phyloP scores from a whole-genome alignment of 2,113 vertebrate genomes.

The Alexandromys fortis region DNA sequence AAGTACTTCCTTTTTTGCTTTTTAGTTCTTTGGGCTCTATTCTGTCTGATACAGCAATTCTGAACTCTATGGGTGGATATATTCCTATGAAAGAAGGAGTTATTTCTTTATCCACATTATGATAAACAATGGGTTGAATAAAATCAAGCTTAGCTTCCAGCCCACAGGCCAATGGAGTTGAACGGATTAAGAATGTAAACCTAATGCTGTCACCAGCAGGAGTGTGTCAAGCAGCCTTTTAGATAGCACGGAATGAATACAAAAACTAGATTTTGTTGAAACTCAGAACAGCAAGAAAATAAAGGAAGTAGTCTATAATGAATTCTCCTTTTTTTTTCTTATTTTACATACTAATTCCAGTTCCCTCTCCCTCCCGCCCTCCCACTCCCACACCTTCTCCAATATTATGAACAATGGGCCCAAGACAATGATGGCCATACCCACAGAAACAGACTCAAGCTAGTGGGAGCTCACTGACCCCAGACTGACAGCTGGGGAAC shows the following conservation, averaged over 20 bases:
- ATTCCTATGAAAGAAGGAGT: neutral
- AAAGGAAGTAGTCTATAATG: neutral
- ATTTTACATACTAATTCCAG: too few relatives aligned
- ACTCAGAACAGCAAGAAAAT: constrained; percentile 12
- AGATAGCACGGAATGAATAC: neutral
- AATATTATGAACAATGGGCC: too few relatives aligned
- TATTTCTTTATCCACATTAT: neutral
- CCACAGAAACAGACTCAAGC: too few relatives aligned
- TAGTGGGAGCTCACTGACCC: too few relatives aligned
- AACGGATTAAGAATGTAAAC: neutral
- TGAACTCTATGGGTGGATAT: accelerated
- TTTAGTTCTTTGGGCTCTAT: neutral
- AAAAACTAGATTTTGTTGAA: neutral
- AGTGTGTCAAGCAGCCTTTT: neutral
- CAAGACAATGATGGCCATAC: too few relatives aligned
- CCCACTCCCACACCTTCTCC: too few relatives aligned
- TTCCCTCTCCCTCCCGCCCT: too few relatives aligned
- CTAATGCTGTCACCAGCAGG: neutral
- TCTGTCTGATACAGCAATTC: neutral
- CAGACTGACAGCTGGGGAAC: too few relatives aligned
- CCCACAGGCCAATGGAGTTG: neutral
- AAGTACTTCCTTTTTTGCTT: neutral
- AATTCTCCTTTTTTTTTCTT: neutral
- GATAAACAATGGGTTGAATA: neutral
- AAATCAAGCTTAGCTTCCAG: neutral